Evolutionary conservation across 2,797 vertebrate species (phyloP), one percentile per base, ranked within the genome.

Genomic region (Steatocranus sp.): DNA sequence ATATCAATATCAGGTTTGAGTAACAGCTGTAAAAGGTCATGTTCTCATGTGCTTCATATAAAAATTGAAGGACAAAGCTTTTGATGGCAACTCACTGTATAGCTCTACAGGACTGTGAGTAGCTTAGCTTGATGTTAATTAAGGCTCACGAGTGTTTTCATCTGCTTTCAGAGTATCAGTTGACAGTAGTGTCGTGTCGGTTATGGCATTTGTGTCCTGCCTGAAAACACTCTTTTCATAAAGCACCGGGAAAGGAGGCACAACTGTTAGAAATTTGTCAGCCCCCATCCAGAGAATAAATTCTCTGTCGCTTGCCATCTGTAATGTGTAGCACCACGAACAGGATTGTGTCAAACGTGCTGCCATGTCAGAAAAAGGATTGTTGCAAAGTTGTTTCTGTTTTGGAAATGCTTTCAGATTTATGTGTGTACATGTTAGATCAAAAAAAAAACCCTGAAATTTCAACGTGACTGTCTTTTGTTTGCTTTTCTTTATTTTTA

Each of bases 71-170:
- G 83, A 89, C 79, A 86, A 80, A 48, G 46, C 75, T 36, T 75
- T 49, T 82, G 79, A 84, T 78, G 46, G 84, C 53, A 54, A 46
- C 79, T 75, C 76, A 46, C 53, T 81, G 81, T 73, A 30, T 25
- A 43, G 78, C 75, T 83, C 78, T 87, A 46, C 38, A 74, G 43
- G 43, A 51, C 68, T 81, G 81, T 61, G 51, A 88, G 58, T 25
- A 78, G 81, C 81, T 74, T 32, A 51, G 78, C 56, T 70, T 48
- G 73, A 84, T 80, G 80, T 80, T 81, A 90, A 90, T 88, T 87
- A 87, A 86, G 79, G 79, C 82, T 88, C 76, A 76, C 25, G 27
- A 89, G 80, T 82, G 87, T 87, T 94, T 88, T 89, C 11, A 83
- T 61, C 80, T 50, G 86, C 49, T 90, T 77, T 81, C 75, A 53